Conservation (phyloP, 2,113 vertebrate genomes). For the Lethenteron reissneri region DNA sequence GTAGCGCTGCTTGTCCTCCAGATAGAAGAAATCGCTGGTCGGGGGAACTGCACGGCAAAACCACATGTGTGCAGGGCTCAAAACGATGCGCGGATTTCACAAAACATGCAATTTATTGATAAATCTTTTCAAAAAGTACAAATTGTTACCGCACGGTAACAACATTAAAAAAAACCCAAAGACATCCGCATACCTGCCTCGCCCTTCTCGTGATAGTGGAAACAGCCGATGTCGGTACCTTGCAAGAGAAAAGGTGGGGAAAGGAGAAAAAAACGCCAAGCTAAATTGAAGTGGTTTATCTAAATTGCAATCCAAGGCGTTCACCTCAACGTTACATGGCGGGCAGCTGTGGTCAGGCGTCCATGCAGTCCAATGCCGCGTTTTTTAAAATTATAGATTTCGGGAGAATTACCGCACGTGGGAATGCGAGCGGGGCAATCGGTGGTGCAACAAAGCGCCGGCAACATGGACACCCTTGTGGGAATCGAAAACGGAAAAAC, state of each 20-base stretch:
- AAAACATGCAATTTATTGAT: background rate
- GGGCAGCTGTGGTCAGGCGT: background rate
- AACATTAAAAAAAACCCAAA: constrained; percentile 4
- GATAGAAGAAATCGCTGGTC: background rate
- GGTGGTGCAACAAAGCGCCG: no score
- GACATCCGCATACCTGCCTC: constrained; percentile 41
- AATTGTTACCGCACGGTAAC: background rate
- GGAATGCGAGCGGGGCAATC: no score
- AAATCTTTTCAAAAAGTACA: background rate
- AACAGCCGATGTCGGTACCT: constrained; percentile 75
- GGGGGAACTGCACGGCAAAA: constrained; percentile 3
- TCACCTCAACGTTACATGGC: background rate
- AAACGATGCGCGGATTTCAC: background rate
- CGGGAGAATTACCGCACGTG: no score
- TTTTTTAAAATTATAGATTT: no score
- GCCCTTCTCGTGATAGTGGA: constrained; percentile 64
- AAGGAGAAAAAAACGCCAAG: constrained; percentile 17
- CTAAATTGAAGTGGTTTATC: background rate
- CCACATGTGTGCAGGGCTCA: background rate
- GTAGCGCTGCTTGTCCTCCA: background rate
- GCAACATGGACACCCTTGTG: no score
- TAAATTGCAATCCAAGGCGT: background rate
- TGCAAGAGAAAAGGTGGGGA: constrained; percentile 13
- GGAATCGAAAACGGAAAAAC: no score
- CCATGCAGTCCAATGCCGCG: no score